Evolutionary conservation across 2,888 invertebrate species (phyloP).

Genomic region (Zonitis immaculata): DNA sequence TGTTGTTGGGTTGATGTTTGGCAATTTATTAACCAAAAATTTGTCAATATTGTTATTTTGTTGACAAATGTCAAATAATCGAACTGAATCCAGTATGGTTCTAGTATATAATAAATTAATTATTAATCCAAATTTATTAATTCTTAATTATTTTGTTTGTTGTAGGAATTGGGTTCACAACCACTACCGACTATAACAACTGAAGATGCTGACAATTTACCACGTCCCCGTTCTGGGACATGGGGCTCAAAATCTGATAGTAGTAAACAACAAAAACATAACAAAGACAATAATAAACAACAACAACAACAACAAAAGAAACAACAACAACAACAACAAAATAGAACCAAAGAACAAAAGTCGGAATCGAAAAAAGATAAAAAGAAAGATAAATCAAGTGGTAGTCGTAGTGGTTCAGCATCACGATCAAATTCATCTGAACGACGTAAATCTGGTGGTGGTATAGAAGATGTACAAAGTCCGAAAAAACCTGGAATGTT

Average conservation of each 20-base stretch:
- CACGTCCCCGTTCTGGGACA: constrained; percentile 62
- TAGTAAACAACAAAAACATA: constrained; percentile 29
- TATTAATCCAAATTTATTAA: constrained; percentile 5
- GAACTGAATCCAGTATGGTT: neutral
- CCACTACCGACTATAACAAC: constrained; percentile 53
- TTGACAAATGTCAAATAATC: neutral
- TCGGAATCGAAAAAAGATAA: constrained; percentile 34
- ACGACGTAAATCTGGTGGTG: constrained; percentile 42
- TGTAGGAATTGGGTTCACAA: constrained; percentile 63
- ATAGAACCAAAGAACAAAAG: constrained; percentile 29
- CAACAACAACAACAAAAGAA: constrained; percentile 26
- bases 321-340: constrained; percentile 14
- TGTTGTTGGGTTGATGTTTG: too few relatives aligned
- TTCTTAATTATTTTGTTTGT: constrained; percentile 31
- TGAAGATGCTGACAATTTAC: constrained; percentile 49
- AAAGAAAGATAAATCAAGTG: constrained; percentile 39
- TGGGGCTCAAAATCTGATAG: constrained; percentile 51
- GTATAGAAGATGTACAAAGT: constrained; percentile 40
- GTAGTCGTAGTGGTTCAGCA: constrained; percentile 48
- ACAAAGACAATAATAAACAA: constrained; percentile 28
- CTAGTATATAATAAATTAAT: neutral
- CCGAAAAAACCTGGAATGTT: constrained; percentile 64
- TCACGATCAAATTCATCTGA: constrained; percentile 46
- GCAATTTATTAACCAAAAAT: too few relatives aligned
- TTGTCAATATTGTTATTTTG: too few relatives aligned